These are phyloP conservation scores for Nibea coibor DNA, from an alignment of 2,113 vertebrate species.

Conservation along the genomic window DNA sequence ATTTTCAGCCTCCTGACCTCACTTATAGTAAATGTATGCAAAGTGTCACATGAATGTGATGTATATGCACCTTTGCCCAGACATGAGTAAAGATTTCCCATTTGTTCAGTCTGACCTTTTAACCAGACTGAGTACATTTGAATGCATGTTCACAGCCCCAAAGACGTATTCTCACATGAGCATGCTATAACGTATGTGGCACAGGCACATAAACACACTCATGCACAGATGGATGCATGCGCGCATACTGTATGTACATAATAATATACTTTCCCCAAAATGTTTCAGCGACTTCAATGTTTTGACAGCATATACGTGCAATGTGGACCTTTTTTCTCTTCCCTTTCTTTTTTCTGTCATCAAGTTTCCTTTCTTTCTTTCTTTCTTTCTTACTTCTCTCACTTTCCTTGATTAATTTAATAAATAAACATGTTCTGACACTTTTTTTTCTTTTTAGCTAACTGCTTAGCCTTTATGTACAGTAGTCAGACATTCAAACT, in stretches of 20 bases:
- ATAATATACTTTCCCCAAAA: background rate
- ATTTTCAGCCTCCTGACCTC: conserved; percentile 59
- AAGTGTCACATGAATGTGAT: conserved; percentile 54
- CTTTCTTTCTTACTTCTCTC: background rate
- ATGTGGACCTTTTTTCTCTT: background rate
- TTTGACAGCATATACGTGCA: conserved; percentile 3
- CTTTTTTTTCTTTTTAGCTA: conserved; percentile 23
- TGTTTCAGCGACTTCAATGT: conserved; percentile 20
- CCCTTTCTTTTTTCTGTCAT: background rate
- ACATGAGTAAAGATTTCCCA: conserved; percentile 72
- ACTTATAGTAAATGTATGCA: conserved; percentile 53
- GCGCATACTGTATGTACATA: background rate
- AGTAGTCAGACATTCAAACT: conserved; percentile 83
- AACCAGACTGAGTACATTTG: conserved; percentile 45
- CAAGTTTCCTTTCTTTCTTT: conserved; percentile 17
- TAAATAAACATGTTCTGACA: conserved; percentile 50
- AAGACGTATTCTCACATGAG: conserved; percentile 8
- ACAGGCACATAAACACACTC: conserved; percentile 18
- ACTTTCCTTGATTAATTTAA: conserved; percentile 8
- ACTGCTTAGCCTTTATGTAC: conserved; percentile 57
- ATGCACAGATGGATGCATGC: conserved; percentile 9
- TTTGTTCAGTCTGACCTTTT: conserved; percentile 64
- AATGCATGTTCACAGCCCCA: conserved; percentile 51
- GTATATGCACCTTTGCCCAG: conserved; percentile 60
- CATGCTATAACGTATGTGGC: conserved; percentile 21